Conservation (phyloP, 2,113 vertebrate genomes). For the Rhabdomys dilectus region DNA sequence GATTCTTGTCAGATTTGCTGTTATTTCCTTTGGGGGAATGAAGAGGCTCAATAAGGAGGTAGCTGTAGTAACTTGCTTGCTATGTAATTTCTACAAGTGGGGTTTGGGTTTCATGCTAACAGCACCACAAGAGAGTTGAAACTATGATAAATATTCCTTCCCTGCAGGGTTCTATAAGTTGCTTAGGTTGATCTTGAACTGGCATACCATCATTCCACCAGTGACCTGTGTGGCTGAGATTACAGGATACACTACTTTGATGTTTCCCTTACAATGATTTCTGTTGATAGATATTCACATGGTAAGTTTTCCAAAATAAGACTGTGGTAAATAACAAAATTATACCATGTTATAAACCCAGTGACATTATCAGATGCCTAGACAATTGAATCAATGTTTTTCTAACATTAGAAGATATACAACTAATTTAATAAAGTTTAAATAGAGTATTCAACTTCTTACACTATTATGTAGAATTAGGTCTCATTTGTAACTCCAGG, state of each 20-base stretch:
- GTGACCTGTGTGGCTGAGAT: neutral
- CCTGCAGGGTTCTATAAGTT: neutral
- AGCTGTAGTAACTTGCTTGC: constrained; percentile 50
- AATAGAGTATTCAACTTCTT: constrained; percentile 15
- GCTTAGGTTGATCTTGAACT: neutral
- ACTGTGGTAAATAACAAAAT: neutral
- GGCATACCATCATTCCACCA: neutral
- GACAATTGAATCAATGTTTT: constrained; percentile 40
- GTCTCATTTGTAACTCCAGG: neutral
- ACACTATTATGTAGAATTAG: constrained; percentile 14
- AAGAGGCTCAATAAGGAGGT: constrained; percentile 8
- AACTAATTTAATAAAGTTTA: constrained; percentile 62
- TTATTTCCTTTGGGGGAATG: neutral
- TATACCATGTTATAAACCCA: constrained; percentile 38
- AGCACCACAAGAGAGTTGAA: constrained; percentile 28
- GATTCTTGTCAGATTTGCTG: neutral
- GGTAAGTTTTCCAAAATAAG: neutral
- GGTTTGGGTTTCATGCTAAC: neutral
- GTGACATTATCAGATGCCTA: neutral
- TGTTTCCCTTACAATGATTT: neutral
- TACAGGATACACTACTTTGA: neutral
- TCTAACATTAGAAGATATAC: constrained; percentile 15
- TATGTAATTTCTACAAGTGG: constrained; percentile 1
- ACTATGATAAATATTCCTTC: neutral
- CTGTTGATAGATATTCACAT: neutral